These are phyloP conservation scores for Celastrina argiolus DNA, from an alignment of 2,888 invertebrate species.

Conservation along the genomic window DNA sequence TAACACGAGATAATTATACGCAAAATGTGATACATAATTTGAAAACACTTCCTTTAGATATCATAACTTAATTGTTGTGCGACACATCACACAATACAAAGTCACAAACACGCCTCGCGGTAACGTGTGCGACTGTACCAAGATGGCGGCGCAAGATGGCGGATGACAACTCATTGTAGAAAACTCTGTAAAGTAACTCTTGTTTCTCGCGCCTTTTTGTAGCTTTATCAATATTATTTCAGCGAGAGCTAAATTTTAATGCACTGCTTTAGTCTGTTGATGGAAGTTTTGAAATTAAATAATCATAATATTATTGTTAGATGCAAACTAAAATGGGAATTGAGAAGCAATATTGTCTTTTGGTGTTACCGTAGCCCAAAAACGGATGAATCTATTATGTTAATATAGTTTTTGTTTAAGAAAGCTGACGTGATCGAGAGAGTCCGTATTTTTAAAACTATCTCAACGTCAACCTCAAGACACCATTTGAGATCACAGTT, in stretches of 20 bases:
- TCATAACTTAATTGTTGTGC: conserved; percentile 19
- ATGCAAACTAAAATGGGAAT: too few relatives aligned
- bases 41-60: not conserved
- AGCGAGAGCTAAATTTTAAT: not conserved
- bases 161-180: conserved; percentile 28
- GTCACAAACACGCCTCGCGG: conserved; percentile 33
- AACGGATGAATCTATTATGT: too few relatives aligned
- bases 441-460: too few relatives aligned
- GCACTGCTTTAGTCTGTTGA: not conserved
- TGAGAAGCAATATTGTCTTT: too few relatives aligned
- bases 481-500: too few relatives aligned
- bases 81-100: conserved; percentile 38
- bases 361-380: too few relatives aligned
- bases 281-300: not conserved
- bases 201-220: conserved; percentile 28
- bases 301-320: too few relatives aligned
- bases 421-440: too few relatives aligned
- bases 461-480: too few relatives aligned
- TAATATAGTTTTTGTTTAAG: too few relatives aligned
- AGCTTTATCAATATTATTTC: not conserved
- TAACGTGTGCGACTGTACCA: conserved; percentile 41
- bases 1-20: not conserved
- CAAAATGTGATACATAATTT: not conserved
- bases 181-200: conserved; percentile 29
- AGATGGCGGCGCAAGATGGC: conserved; percentile 32